A percentile compares a stretch with the other conserved stretches of the same genome.
These are phyloP conservation scores for Lasioglossum villosulum DNA, from an alignment of 2,888 invertebrate species.

Conservation along the genomic window DNA sequence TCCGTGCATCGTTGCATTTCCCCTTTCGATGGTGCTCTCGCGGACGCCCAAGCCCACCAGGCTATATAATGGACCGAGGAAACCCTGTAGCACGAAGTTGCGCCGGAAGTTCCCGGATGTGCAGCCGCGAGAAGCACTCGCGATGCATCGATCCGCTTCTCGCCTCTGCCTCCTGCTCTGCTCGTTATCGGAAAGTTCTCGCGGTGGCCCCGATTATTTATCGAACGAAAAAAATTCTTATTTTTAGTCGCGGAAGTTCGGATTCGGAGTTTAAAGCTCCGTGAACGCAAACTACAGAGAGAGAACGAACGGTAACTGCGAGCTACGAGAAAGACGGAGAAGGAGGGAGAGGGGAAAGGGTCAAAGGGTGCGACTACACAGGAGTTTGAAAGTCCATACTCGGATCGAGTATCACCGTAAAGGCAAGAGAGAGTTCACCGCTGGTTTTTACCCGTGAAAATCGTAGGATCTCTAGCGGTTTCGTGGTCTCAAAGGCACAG, in stretches of 20 bases:
- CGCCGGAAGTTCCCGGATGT: conserved; percentile 1
- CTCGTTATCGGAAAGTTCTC: conserved; percentile 10
- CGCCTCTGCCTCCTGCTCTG: neutral
- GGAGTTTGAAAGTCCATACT: conserved; percentile 16
- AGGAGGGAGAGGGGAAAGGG: neutral
- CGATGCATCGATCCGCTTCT: conserved; percentile 8
- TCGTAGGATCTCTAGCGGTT: conserved; percentile 9
- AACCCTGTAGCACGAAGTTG: conserved; percentile 8
- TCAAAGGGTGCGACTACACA: neutral
- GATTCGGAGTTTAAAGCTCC: neutral
- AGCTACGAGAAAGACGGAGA: neutral
- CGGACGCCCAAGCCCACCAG: neutral
- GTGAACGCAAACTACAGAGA: neutral
- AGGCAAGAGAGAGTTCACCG: neutral
- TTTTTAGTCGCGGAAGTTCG: neutral
- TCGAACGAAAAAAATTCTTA: conserved; percentile 9
- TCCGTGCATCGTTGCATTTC: neutral
- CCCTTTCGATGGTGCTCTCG: neutral
- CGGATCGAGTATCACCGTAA: neutral
- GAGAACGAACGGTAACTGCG: neutral
- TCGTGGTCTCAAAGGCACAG: neutral
- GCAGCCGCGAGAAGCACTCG: conserved; percentile 6
- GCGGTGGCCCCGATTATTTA: conserved; percentile 9
- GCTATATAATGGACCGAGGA: neutral
- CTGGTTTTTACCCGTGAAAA: neutral